Base-by-base conservation (phyloP, 2,888 invertebrate genomes). In the Dendrolimus houi region DNA sequence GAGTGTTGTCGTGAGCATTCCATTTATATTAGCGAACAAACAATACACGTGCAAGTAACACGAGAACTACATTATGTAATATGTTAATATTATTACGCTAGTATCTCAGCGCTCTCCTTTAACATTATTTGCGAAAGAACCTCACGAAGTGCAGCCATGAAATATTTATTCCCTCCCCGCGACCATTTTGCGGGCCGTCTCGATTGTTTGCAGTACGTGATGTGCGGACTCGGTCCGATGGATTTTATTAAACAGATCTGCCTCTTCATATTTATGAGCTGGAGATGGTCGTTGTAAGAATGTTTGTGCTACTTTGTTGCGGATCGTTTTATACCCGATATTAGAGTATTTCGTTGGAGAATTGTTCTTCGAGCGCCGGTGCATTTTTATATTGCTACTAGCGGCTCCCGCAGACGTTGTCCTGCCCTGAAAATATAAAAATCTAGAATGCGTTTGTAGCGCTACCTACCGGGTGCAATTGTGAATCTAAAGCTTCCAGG, bases 191-290 rank as follows among this genome's bases (percentile, higher is more conserved):
- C 47, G 47, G 12, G 47, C 9, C 12, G 47, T 47, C 47, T 7
- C 47, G 47, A 47, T 47, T 47, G 47, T 47, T 47, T 47, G 47
- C 47, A 9, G 9, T 47, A 47, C 47, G 47, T 47, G 47, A 47
- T 47, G 47, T 10, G 9, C 8, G 47, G 47, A 47, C 47, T 47
- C 47, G 47, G 47, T 47, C 47, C 47, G 47, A 47, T 47, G 47
- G 47, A 47, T 47, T 47, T 47, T 47, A 47, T 47, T 47, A 47
- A 47, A 47, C 47, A 12, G 29, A 29, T 12, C 47, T 12, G 47
- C 47, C 47, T 29, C 29, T 47, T 47, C 47, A 41, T 56, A 52
- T 53, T 57, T 58, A 60, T 60, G 56, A 54, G 56, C 53, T 52
- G 41, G 53, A 56, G 52, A 53, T 57, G 53, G 54, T 56, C 52